phyloP scores from a whole-genome alignment of 2,113 vertebrate species.

The Pontoporia blainvillei region DNA sequence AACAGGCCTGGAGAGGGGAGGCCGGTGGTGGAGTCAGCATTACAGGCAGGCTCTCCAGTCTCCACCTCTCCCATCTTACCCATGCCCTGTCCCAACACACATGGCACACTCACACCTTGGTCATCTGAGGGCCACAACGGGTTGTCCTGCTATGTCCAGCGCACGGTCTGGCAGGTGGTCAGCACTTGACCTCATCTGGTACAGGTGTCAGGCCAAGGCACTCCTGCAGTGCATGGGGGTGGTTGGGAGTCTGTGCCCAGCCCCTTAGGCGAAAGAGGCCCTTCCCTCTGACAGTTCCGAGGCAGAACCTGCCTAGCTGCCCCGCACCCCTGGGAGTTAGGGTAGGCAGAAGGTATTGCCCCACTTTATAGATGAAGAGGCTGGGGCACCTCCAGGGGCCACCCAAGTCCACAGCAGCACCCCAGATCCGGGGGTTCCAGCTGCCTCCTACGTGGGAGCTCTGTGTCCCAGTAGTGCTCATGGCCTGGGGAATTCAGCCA shows the following conservation, averaged over 20 bases:
- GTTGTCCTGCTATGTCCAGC: neutral
- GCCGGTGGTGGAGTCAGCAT: neutral
- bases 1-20: neutral
- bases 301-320: neutral
- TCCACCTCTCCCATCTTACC: neutral
- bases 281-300: neutral
- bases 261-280: neutral
- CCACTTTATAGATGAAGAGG: neutral
- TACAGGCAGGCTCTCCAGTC: neutral
- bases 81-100: neutral
- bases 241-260: neutral
- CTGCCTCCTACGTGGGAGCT: neutral
- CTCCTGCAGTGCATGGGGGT: neutral
- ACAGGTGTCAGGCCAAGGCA: neutral
- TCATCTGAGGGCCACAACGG: neutral
- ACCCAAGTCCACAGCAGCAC: neutral
- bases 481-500: neutral
- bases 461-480: neutral
- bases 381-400: neutral
- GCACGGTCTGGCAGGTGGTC: neutral
- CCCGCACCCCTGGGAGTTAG: neutral
- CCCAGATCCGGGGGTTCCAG: neutral
- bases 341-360: neutral
- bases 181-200: neutral
- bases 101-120: too few species aligned